A percentile compares a stretch with the other conserved stretches of the same genome.
phyloP scores from a whole-genome alignment of 2,888 invertebrate species.

The Hirudinaria manillensis region DNA sequence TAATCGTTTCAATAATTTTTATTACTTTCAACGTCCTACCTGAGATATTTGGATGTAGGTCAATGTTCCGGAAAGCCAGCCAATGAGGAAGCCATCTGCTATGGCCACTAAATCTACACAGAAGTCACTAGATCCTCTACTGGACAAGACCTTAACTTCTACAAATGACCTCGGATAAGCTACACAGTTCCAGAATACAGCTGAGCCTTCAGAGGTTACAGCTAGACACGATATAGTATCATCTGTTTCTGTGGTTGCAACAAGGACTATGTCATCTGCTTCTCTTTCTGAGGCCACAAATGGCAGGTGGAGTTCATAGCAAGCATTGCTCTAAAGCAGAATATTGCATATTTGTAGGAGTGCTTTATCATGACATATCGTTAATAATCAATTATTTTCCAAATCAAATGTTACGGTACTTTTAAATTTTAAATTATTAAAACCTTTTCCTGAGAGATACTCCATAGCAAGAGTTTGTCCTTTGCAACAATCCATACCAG shows the following conservation, averaged over 20 bases:
- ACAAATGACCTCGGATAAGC: conserved; percentile 20
- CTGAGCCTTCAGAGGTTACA: conserved; percentile 11
- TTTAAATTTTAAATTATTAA: too few relatives aligned
- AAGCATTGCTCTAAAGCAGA: not conserved
- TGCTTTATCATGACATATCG: too few relatives aligned
- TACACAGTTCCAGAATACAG: conserved; percentile 15
- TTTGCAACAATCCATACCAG: not conserved
- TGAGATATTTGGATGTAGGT: conserved; percentile 17
- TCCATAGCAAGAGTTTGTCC: conserved; percentile 13
- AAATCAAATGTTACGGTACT: too few relatives aligned
- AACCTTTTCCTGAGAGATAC: not conserved
- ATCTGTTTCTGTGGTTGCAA: not conserved
- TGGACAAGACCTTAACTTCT: conserved; percentile 1
- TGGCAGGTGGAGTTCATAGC: not conserved
- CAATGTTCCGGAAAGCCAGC: conserved; percentile 24
- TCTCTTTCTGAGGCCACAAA: not conserved
- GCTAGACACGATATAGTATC: conserved; percentile 18
- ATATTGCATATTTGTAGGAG: not conserved
- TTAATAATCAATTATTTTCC: too few relatives aligned
- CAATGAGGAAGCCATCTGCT: conserved; percentile 19
- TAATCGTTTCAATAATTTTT: too few relatives aligned
- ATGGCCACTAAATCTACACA: conserved; percentile 23
- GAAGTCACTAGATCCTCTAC: conserved; percentile 8
- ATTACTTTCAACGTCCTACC: conserved; percentile 8
- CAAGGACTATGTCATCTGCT: not conserved